A percentile compares a stretch with the other conserved stretches of the same genome.
Conservation (phyloP, 1,140 invertebrate species). For the Lucilia cuprina region DNA sequence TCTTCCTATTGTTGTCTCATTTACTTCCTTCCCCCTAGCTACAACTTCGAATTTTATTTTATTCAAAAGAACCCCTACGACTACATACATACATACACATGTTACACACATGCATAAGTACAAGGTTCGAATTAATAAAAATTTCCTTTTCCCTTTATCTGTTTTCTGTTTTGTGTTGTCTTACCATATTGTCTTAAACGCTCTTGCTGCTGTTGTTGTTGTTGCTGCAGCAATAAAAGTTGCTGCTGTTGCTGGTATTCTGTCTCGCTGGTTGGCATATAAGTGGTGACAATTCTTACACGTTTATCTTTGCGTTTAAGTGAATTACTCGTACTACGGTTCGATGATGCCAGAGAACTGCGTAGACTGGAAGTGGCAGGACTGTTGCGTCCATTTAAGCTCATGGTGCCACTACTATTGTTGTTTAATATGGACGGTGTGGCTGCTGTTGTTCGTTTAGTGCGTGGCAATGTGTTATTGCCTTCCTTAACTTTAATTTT, state of each 20-base stretch:
- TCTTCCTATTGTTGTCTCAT: background rate
- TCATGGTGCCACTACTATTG: constrained; percentile 16
- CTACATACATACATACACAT: background rate
- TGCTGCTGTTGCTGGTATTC: constrained; percentile 14
- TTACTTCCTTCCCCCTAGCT: background rate
- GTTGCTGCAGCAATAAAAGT: background rate
- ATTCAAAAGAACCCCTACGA: background rate
- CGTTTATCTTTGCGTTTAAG: constrained; percentile 55
- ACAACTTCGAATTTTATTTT: background rate
- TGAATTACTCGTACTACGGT: constrained; percentile 53
- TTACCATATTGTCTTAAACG: constrained; percentile 53
- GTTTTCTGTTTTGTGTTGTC: background rate
- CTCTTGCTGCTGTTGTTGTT: constrained; percentile 20
- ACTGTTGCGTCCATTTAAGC: constrained; percentile 50
- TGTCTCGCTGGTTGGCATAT: constrained; percentile 25
- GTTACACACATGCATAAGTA: background rate
- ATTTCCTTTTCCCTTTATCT: background rate
- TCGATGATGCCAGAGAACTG: constrained; percentile 57
- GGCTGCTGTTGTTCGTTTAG: constrained; percentile 37
- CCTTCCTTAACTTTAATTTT: constrained; percentile 63
- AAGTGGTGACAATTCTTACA: constrained; percentile 57
- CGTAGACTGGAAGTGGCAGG: constrained; percentile 55
- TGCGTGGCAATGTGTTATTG: constrained; percentile 59
- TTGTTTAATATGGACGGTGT: constrained; percentile 35
- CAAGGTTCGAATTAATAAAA: background rate